These are phyloP conservation scores for Spodoptera exigua DNA, from an alignment of 2,888 invertebrate genomes.

Conservation along the genomic window DNA sequence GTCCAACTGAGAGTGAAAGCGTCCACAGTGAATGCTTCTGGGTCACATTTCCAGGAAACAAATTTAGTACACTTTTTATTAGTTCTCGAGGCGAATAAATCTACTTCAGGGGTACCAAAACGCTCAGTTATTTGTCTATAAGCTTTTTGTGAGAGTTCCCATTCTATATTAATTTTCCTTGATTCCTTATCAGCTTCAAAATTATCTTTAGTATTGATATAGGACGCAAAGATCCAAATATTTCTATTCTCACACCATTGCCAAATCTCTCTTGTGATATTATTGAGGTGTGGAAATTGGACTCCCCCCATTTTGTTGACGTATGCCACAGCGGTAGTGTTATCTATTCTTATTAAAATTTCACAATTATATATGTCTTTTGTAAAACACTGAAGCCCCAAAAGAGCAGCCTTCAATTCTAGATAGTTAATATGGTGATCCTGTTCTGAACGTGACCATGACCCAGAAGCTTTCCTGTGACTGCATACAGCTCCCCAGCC, in stretches of 20 bases:
- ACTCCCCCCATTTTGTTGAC: constrained; percentile 4
- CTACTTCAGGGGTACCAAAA: background rate
- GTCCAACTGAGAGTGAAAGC: too few species aligned
- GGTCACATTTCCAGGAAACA: background rate
- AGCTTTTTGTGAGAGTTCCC: background rate
- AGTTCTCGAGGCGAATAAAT: background rate
- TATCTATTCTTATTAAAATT: background rate
- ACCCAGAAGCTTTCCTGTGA: background rate
- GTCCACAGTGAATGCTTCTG: background rate
- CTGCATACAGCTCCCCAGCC: constrained; percentile 7
- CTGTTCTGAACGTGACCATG: background rate
- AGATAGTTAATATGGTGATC: constrained; percentile 2
- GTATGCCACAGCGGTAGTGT: constrained; percentile 7
- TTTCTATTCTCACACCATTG: background rate
- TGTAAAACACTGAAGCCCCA: constrained; percentile 6
- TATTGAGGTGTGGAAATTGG: constrained; percentile 2
- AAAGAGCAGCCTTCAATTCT: constrained; percentile 1
- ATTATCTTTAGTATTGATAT: constrained; percentile 6
- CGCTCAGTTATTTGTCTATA: background rate
- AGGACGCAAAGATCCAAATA: background rate
- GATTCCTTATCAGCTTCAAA: background rate
- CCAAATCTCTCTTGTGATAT: background rate
- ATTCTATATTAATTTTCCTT: constrained; percentile 3
- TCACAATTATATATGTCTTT: background rate
- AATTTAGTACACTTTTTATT: background rate